Evolutionary conservation across 1,140 invertebrate species (phyloP).

Genomic region (Pseudomyrmex flavicornis): DNA sequence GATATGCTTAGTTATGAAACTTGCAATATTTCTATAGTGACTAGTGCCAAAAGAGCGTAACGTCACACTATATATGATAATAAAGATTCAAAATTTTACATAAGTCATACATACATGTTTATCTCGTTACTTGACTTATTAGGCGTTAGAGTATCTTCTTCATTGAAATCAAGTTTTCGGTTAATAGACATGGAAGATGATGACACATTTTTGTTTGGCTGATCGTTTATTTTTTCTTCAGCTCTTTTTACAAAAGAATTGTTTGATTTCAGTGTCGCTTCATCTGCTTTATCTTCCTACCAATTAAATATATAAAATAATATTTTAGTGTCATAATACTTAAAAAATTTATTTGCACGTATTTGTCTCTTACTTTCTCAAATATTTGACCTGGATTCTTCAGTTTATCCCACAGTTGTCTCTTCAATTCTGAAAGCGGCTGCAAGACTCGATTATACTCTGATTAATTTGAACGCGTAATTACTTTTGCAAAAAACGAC

Average conservation of each 20-base stretch:
- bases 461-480: neutral
- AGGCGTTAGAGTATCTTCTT: constrained; percentile 63
- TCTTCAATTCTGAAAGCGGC: constrained; percentile 86
- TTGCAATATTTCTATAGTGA: neutral
- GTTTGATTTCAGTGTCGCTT: neutral
- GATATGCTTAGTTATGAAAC: neutral
- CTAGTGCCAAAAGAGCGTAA: too few species aligned
- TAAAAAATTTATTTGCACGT: neutral
- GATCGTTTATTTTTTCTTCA: neutral
- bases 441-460: constrained; percentile 72
- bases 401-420: constrained; percentile 79
- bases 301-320: constrained; percentile 13
- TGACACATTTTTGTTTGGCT: neutral
- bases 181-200: constrained; percentile 65
- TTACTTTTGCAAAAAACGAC: constrained; percentile 1
- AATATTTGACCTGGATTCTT: constrained; percentile 12
- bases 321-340: neutral
- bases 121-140: constrained; percentile 72
- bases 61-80: neutral
- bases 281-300: constrained; percentile 10
- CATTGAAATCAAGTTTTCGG: constrained; percentile 76
- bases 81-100: neutral
- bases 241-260: neutral
- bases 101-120: constrained; percentile 73
- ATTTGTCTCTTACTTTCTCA: constrained; percentile 42